Base-by-base conservation (phyloP, 2,797 vertebrate species). In the Myotis daubentonii region DNA sequence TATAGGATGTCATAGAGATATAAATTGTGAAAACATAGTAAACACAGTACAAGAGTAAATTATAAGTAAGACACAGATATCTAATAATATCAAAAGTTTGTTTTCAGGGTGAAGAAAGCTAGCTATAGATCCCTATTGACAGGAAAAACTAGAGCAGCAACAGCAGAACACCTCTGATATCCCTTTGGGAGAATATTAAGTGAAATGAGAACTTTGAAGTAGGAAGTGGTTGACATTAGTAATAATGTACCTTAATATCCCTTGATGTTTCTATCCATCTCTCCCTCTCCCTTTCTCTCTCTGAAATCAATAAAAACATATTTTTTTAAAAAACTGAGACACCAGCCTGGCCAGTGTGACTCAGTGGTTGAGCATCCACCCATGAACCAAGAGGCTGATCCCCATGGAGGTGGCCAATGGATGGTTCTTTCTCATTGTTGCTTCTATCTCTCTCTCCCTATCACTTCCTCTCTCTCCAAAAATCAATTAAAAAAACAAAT, bases 91-190 rank as follows among this genome's bases (percentile, higher is more conserved):
- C 33, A 84, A 71, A 49, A 8, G 8, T 36, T 95, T 91, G 81
- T 60, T 88, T 90, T 16, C 22, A 86, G 16, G 57, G 82, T 36
- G 51, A 93, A 70, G 47, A 94, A 94, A 74, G 62, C n/a, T 12
- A 70, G 55, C 33, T 75, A 71, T 1, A 68, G 51, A 85, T 80
- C 76, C 57, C 87, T 25, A 2, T 12, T 60, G 44, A 91, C 44
- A 91, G 79, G 75, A 75, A 88, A 90, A 90, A 78, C 91, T 92
- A 82, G 68, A 93, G 78, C 41, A 79, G 70, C 28, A 44, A 55
- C 49, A 79, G 22, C 25, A 88, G 72, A 94, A 92, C 19, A 28
- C 22, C 2, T 44, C 65, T 92, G 44, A 57, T 23, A 65, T 38
- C 25, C 57, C 38, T 93, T 81, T 11, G 16, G 30, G 28, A 91